Evolutionary conservation across 2,888 invertebrate species (phyloP).

Genomic region (Candidula unifasciata): DNA sequence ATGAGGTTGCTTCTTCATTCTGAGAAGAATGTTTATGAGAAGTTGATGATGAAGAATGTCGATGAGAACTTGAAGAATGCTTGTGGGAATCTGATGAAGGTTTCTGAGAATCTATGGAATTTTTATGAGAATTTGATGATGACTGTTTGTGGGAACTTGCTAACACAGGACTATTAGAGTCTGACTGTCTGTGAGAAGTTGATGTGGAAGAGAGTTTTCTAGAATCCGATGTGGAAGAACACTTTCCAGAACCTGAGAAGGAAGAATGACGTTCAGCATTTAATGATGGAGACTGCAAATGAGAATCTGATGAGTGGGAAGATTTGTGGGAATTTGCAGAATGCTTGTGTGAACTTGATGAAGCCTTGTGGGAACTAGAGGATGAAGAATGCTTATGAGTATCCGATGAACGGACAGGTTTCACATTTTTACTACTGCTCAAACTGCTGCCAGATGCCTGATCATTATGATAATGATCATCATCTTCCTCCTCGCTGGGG

Average conservation of each 20-base stretch:
- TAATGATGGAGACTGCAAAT: constrained; percentile 3
- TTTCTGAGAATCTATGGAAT: neutral
- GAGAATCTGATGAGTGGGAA: constrained; percentile 10
- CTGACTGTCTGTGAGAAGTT: neutral
- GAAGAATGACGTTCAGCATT: neutral
- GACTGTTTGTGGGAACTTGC: neutral
- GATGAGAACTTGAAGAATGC: constrained; percentile 14
- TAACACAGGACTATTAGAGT: neutral
- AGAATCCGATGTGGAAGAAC: neutral
- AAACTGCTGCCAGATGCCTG: neutral
- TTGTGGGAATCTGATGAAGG: constrained; percentile 17
- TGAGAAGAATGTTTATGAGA: constrained; percentile 8
- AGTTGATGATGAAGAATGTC: constrained; percentile 4
- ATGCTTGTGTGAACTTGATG: constrained; percentile 3
- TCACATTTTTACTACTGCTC: neutral
- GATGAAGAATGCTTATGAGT: neutral
- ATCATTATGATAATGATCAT: constrained; percentile 14
- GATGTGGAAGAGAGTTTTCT: neutral
- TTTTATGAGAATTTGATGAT: neutral
- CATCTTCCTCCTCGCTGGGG: constrained; percentile 29
- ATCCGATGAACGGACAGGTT: neutral
- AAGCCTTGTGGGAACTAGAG: constrained; percentile 6
- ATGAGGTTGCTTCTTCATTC: neutral
- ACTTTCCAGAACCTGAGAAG: neutral
- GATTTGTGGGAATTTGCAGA: neutral